Conservation (phyloP, 1,140 invertebrate genomes). For the Halesus radiatus region DNA sequence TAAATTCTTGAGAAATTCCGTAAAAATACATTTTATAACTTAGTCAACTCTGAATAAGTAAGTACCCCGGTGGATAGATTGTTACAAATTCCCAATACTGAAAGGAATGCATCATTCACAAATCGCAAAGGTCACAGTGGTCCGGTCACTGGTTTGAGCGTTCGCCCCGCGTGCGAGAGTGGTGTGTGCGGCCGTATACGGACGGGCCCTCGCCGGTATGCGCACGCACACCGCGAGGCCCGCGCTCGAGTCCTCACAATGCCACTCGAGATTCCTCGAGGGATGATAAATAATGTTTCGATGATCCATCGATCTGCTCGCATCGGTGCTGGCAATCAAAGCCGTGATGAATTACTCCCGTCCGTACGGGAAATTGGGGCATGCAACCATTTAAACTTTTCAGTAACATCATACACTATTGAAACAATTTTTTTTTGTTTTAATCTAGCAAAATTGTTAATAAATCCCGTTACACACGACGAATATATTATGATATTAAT, state of each 20-base stretch:
- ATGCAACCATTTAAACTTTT: constrained; percentile 13
- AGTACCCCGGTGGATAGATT: no score
- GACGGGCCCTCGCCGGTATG: neutral
- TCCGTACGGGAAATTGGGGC: neutral
- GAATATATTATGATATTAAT: no score
- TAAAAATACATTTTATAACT: no score
- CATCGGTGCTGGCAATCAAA: constrained; percentile 31
- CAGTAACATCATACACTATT: no score
- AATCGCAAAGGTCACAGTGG: neutral
- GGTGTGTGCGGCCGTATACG: no score
- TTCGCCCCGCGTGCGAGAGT: no score
- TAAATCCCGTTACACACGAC: no score
- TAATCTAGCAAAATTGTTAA: no score
- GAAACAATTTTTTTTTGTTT: no score
- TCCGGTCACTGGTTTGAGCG: neutral
- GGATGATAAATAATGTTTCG: constrained; percentile 39
- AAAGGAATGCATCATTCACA: neutral
- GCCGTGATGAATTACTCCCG: constrained; percentile 39
- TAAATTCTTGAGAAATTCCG: no score
- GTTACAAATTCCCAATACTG: no score
- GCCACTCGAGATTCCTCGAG: constrained; percentile 29
- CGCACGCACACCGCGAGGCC: neutral
- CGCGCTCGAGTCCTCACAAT: constrained; percentile 22
- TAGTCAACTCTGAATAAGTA: no score
- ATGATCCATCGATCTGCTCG: constrained; percentile 29